Evolutionary conservation across 2,888 invertebrate genomes (phyloP).

Genomic region (Leptodirus hochenwartii): DNA sequence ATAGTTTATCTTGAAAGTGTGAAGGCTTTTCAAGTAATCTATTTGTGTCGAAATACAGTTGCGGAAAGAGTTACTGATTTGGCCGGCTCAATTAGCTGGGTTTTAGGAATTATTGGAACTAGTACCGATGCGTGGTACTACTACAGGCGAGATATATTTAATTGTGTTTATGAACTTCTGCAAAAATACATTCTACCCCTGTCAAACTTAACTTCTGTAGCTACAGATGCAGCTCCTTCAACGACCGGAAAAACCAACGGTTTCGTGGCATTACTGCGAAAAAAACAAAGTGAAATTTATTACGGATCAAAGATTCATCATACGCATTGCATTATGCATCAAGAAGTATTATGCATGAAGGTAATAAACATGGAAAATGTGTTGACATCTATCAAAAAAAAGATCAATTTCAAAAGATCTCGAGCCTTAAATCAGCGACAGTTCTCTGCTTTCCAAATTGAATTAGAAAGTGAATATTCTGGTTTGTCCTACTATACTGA

Average conservation of each 20-base stretch:
- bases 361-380: slow-evolving; percentile 10
- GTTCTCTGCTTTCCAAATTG: slow-evolving; percentile 11
- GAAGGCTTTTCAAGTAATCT: slow-evolving; percentile 12
- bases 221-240: slow-evolving; percentile 15
- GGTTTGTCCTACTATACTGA: slow-evolving; percentile 14
- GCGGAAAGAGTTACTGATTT: slow-evolving; percentile 10
- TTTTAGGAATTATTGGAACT: slow-evolving; percentile 9
- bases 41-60: slow-evolving; percentile 13
- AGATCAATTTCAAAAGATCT: slow-evolving; percentile 7
- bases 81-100: slow-evolving; percentile 11
- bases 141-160: slow-evolving; percentile 14
- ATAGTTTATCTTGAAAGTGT: slow-evolving; percentile 13
- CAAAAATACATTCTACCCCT: slow-evolving; percentile 14
- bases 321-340: slow-evolving; percentile 9
- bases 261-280: slow-evolving; percentile 11
- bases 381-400: slow-evolving; percentile 7
- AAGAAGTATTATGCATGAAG: slow-evolving; percentile 9
- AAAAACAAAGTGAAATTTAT: slow-evolving; percentile 5
- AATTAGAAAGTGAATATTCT: slow-evolving; percentile 14
- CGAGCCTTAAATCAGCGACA: slow-evolving; percentile 10
- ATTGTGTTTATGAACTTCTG: slow-evolving; percentile 14
- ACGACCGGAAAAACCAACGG: slow-evolving; percentile 14
- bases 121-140: slow-evolving; percentile 12
- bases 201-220: slow-evolving; percentile 13
- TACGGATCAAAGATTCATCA: slow-evolving; percentile 6